Conservation (phyloP, 2,113 vertebrate species). For the Bungarus multicinctus region DNA sequence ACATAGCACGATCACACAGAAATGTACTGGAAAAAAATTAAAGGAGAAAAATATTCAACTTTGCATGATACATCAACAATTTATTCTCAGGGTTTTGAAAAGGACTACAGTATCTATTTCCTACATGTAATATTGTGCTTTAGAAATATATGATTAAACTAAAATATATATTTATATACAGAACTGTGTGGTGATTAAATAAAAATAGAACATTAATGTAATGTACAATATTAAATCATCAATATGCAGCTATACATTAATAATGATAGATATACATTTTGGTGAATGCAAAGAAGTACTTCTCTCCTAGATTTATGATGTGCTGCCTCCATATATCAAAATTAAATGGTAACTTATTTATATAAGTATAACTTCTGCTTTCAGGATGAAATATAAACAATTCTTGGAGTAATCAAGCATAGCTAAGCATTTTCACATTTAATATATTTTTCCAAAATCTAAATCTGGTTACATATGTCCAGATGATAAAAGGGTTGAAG, state of each 20-base stretch:
- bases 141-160: not conserved
- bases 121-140: not conserved
- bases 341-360: slow-evolving; percentile 14
- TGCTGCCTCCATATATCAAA: slow-evolving; percentile 10
- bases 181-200: not conserved
- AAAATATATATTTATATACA: not conserved
- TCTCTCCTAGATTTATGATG: slow-evolving; percentile 2
- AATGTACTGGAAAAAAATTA: not conserved
- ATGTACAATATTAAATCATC: not conserved
- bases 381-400: slow-evolving; percentile 35
- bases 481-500: not conserved
- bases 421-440: slow-evolving; percentile 31
- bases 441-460: not conserved
- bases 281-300: not conserved
- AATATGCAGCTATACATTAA: not conserved
- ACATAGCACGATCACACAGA: not conserved
- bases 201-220: not conserved
- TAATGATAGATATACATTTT: slow-evolving; percentile 7
- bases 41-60: not conserved
- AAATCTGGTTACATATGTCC: not conserved
- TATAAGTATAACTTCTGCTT: slow-evolving; percentile 29
- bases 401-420: slow-evolving; percentile 30
- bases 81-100: not conserved
- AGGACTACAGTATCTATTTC: not conserved
- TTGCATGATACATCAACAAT: not conserved